phyloP scores from a whole-genome alignment of 92 coral and sea anemone species.

The Umimayanthus kanabou region DNA sequence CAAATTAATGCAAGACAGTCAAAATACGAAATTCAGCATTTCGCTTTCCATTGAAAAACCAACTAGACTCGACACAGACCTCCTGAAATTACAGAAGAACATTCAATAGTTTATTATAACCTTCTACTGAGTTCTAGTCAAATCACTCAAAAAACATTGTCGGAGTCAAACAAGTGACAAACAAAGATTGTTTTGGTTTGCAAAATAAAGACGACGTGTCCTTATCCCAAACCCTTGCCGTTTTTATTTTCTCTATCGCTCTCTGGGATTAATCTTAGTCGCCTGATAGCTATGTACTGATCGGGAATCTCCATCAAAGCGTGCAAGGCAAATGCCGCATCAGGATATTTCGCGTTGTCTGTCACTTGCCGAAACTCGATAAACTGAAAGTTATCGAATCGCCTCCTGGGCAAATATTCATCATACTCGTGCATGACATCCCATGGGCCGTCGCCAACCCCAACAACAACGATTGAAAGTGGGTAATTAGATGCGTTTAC shows the following conservation, averaged over 20 bases:
- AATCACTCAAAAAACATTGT: neutral
- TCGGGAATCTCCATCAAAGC: slow-evolving; percentile 98
- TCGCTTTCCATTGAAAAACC: no score
- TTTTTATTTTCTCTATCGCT: slow-evolving; percentile 19
- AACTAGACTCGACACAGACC: neutral
- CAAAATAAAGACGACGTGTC: slow-evolving; percentile 1
- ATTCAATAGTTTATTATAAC: neutral
- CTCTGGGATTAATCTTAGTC: slow-evolving; percentile 67
- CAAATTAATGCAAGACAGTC: neutral
- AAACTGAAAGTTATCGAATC: slow-evolving; percentile 97
- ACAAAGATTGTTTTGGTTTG: slow-evolving; percentile 12
- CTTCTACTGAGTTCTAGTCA: neutral
- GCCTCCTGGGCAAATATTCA: slow-evolving; percentile 77
- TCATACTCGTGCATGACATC: slow-evolving; percentile 95
- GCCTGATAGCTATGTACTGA: slow-evolving; percentile 77
- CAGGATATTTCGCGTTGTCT: slow-evolving; percentile 69
- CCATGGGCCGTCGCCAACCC: slow-evolving; percentile 99
- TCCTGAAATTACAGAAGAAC: neutral
- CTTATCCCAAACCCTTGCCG: slow-evolving; percentile 7
- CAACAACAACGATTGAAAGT: slow-evolving; percentile 85
- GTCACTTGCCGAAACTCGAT: slow-evolving; percentile 74
- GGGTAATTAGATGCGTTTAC: slow-evolving; percentile 91
- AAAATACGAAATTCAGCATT: neutral
- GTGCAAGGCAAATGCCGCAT: slow-evolving; percentile 87
- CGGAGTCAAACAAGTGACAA: neutral